Base-by-base conservation (phyloP, 2,888 invertebrate species). In the Fabriciana adippe region DNA sequence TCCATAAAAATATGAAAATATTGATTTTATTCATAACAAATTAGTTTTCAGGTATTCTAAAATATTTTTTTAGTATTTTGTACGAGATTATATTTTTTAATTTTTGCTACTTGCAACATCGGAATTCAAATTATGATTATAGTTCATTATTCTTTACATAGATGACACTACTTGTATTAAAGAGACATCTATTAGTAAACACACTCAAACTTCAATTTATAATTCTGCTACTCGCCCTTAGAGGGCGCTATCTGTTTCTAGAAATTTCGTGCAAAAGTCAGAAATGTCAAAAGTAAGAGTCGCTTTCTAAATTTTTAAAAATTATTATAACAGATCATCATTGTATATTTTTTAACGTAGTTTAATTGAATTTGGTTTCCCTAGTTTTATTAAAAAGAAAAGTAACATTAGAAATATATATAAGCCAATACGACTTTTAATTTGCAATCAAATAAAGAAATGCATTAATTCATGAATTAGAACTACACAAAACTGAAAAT, bases 141-240 rank as follows among this genome's bases (percentile, higher is more conserved):
- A 16, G 6, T n/a, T 26, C 5, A 26, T 11, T n/a, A 16, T 21
- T 16, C 3, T 21, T 50, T 16, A 16, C 2, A 65, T 67, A 69
- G 71, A 64, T 71, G 71, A 64, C 69, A 57, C 6, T 31, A 35
- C 18, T n/a, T 31, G 26, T 21, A 16, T 11, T 18, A 26, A 48
- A 21, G 47, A 3, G 50, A 15, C 56, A 50, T 41, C 55, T 63
- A 14, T 6, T 51, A 6, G 6, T 35, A n/a, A 1, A 3, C n/a
- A 41, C 11, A 16, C n/a, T 6, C 1, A 0, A 35, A 13, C 45
- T 59, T 14, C n/a, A 6, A 21, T n/a, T 4, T 60, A 6, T 48
- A 66, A 60, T 76, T 55, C 55, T n/a, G 66, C 86, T 83, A 84
- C 71, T 83, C 72, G 54, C 53, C 73, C 72, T 69, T 67, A 86